Evolutionary conservation across 1,140 invertebrate genomes (phyloP), one percentile per base, ranked within the genome.

Genomic region (Cotesia vestalis): DNA sequence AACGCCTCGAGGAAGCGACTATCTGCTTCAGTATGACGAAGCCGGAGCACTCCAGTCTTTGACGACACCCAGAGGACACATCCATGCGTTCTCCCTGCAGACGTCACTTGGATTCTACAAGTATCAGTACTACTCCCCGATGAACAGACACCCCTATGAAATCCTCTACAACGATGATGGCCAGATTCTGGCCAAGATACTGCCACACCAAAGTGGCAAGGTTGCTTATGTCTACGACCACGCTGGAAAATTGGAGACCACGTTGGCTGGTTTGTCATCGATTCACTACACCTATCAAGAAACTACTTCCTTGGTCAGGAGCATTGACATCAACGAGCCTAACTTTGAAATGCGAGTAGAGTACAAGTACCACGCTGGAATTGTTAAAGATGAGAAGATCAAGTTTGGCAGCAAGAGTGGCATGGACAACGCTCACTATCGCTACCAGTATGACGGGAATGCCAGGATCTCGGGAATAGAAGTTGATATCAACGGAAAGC

Each of bases 21-120:
- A 98, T 85, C 88, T 96, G 0, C 86, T 98, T 4, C 94, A 97
- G 78, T 97, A 98, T 77, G 96, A 98, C 80, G 92, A 95, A 74
- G 93, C 94, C 8, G 96, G 96, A 12, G 95, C 96, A 8, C 87
- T 98, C 3, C 93, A 96, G 78, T 94, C 94, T 3, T 83, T 98
- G 8, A 97, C 95, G 1, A 98, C 96, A 3, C 97, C 97, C 0
- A 89, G 95, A 71, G 95, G 96, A 14, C 95, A 96, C 75, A 96
- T 96, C 62, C 96, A 98, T 79, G 92, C 94, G 0, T 98, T 98
- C 83, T 93, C 93, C 0, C 88, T 96, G 4, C 95, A 98, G 84
- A 96, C 95, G 0, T 96, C 95, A 0, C 87, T 98, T 2, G 96
- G 96, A 17, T 96, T 95, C 83, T 96, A 96, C 83, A 96, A 96